Evolutionary conservation across 2,888 invertebrate genomes (phyloP).

Genomic region (Acleris laterana): DNA sequence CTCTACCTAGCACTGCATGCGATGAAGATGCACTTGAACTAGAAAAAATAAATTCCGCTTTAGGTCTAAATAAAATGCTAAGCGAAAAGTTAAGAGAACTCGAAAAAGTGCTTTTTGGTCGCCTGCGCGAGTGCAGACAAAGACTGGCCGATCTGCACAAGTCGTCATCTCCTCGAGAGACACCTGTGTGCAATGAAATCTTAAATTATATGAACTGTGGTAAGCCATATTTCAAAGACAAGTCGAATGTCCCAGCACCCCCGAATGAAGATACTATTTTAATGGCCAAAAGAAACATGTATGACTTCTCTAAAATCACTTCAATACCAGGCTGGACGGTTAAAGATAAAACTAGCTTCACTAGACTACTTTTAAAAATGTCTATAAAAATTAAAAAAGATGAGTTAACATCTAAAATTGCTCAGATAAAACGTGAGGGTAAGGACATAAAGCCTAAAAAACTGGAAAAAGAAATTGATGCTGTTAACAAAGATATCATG

Average conservation of each 20-base stretch:
- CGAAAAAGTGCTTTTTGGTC: conserved; percentile 55
- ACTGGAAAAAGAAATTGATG: conserved; percentile 50
- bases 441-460: conserved; percentile 19
- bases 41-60: conserved; percentile 54
- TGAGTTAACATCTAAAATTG: conserved; percentile 52
- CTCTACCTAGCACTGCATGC: conserved; percentile 32
- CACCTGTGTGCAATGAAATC: conserved; percentile 41
- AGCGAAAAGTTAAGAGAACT: conserved; percentile 62
- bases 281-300: conserved; percentile 64
- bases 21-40: conserved; percentile 42
- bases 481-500: conserved; percentile 42
- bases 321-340: conserved; percentile 82
- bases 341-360: conserved; percentile 82
- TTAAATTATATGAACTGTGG: conserved; percentile 73
- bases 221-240: conserved; percentile 88
- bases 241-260: conserved; percentile 73
- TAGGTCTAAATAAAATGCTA: conserved; percentile 67
- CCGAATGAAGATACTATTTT: conserved; percentile 85
- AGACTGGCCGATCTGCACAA: conserved; percentile 53
- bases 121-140: conserved; percentile 63
- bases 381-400: conserved; percentile 53
- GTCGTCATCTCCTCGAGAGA: conserved; percentile 38
- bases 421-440: conserved; percentile 36
- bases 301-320: conserved; percentile 74
- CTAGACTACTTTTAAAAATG: conserved; percentile 73